A percentile compares a stretch with the other conserved stretches of the same genome.
Conservation (phyloP, 2,113 vertebrate species). For the Murina feae region DNA sequence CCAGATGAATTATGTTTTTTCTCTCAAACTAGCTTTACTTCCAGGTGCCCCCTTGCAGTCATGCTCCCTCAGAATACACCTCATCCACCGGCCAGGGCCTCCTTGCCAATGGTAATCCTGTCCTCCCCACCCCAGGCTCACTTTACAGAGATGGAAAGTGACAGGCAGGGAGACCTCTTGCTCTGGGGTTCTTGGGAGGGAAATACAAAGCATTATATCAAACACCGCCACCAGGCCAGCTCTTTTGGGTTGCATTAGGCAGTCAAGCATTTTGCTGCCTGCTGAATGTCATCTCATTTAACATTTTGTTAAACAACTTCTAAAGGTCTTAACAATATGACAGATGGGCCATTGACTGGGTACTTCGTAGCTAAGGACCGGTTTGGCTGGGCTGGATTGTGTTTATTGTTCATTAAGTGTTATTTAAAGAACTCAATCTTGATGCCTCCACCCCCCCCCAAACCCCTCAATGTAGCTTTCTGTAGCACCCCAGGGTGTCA, state of each 20-base stretch:
- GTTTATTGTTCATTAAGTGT: conserved; percentile 82
- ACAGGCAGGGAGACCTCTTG: conserved; percentile 70
- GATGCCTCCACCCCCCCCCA: conserved; percentile 17
- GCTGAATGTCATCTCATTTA: conserved; percentile 85
- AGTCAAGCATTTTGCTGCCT: conserved; percentile 81
- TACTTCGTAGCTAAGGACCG: conserved; percentile 78
- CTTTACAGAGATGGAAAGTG: conserved; percentile 75
- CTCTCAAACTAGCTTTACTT: conserved; percentile 24
- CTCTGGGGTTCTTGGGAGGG: conserved; percentile 68
- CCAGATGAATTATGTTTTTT: conserved; percentile 29
- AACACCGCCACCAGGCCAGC: conserved; percentile 72
- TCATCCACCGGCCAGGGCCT: conserved; percentile 11
- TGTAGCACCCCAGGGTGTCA: conserved; percentile 48
- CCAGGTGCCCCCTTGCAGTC: conserved; percentile 34
- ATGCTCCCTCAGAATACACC: conserved; percentile 25
- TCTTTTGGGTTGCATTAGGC: conserved; percentile 79
- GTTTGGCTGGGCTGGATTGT: conserved; percentile 78
- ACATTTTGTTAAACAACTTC: conserved; percentile 85
- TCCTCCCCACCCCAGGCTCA: conserved; percentile 67
- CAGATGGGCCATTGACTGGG: conserved; percentile 80
- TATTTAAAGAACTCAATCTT: conserved; percentile 78
- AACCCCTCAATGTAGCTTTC: conserved; percentile 36
- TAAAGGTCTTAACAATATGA: conserved; percentile 85
- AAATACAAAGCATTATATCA: conserved; percentile 77
- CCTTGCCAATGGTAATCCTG: conserved; percentile 57